These are phyloP conservation scores for Florisuga fusca DNA, from an alignment of 2,797 vertebrate genomes.

Conservation along the genomic window DNA sequence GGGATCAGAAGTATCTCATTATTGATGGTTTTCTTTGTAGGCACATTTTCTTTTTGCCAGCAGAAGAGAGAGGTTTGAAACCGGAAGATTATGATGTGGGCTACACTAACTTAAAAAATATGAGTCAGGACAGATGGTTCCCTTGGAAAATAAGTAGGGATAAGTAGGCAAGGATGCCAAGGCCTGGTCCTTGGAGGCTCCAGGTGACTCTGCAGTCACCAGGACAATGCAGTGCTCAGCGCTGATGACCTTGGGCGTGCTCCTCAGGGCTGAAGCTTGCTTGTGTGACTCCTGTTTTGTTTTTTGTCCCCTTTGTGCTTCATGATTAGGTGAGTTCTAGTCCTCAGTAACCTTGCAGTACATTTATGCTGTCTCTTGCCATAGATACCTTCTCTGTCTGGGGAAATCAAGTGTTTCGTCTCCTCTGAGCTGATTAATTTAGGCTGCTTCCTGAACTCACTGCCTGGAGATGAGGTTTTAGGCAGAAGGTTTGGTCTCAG, in stretches of 20 bases:
- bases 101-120: slow-evolving; percentile 4
- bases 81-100: neutral
- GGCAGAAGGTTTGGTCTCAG: neutral
- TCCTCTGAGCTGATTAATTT: neutral
- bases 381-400: neutral
- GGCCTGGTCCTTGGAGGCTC: slow-evolving; percentile 38
- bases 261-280: neutral
- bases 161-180: neutral
- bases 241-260: neutral
- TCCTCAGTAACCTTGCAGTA: neutral
- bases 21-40: neutral
- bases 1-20: neutral
- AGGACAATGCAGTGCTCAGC: neutral
- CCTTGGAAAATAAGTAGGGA: slow-evolving; percentile 40
- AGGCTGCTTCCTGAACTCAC: neutral
- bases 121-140: slow-evolving; percentile 15
- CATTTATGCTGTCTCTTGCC: fast-evolving
- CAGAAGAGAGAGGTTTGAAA: neutral
- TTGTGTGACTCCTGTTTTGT: neutral
- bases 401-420: neutral
- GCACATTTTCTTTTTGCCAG: neutral
- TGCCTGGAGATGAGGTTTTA: neutral
- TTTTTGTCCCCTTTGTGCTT: neutral
- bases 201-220: slow-evolving; percentile 44
- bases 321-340: neutral